Conservation (phyloP, 2,888 invertebrate species). For the Cordilura impudica region DNA sequence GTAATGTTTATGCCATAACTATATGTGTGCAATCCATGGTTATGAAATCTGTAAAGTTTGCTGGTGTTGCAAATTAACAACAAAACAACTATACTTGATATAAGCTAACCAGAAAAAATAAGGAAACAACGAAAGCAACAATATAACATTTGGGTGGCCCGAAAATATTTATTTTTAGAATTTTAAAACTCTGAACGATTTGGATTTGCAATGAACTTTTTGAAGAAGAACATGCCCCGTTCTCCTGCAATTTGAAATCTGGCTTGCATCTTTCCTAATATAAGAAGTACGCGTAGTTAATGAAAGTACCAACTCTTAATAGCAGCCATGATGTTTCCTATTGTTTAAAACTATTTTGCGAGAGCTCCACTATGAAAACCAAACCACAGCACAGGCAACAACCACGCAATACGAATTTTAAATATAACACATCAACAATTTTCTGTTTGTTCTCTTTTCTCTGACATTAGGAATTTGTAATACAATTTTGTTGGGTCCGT, state of each 20-base stretch:
- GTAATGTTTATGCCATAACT: not conserved
- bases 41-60: not conserved
- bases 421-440: constrained; percentile 17
- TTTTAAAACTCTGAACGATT: no score
- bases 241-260: no score
- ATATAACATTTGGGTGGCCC: no score
- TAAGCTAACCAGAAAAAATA: constrained; percentile 30
- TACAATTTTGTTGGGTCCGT: not conserved
- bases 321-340: no score
- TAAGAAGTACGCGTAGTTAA: no score
- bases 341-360: no score
- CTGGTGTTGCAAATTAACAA: not conserved
- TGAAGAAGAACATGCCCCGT: no score
- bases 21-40: not conserved
- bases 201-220: no score
- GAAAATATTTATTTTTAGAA: no score
- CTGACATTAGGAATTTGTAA: constrained; percentile 5
- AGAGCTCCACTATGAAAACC: not conserved
- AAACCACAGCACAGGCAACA: not conserved
- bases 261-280: no score
- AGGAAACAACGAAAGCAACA: not conserved
- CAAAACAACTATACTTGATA: constrained; percentile 4
- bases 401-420: not conserved
- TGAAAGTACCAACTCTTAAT: no score
- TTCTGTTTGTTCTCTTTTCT: not conserved